phyloP scores from a whole-genome alignment of 2,888 invertebrate species.

The Rhingia campestris region DNA sequence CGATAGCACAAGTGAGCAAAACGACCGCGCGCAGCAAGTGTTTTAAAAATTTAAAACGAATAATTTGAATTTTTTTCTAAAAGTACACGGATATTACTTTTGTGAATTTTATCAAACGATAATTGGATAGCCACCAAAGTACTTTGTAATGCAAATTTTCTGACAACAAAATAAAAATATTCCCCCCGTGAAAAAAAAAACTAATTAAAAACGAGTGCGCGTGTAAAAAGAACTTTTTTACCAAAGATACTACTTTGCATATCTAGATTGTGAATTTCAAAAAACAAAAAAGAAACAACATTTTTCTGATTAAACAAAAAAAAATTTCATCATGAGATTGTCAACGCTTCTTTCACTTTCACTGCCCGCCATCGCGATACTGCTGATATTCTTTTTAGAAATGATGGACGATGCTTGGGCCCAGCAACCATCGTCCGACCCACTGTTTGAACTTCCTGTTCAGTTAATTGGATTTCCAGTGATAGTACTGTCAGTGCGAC shows the following conservation, averaged over 20 bases:
- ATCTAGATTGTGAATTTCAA: constrained; percentile 58
- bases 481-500: constrained; percentile 89
- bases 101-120: constrained; percentile 46
- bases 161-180: constrained; percentile 14
- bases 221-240: constrained; percentile 35
- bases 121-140: constrained; percentile 50
- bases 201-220: constrained; percentile 61
- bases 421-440: constrained; percentile 82
- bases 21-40: constrained; percentile 24
- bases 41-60: not conserved
- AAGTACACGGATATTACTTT: constrained; percentile 7
- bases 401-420: constrained; percentile 79
- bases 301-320: not conserved
- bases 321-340: constrained; percentile 77
- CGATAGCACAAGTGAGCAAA: constrained; percentile 55
- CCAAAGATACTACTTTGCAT: constrained; percentile 45
- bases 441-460: constrained; percentile 90
- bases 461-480: constrained; percentile 93
- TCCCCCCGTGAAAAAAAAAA: constrained; percentile 38
- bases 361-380: constrained; percentile 79
- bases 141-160: constrained; percentile 72
- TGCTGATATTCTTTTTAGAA: constrained; percentile 79
- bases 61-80: constrained; percentile 26
- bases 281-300: not conserved
- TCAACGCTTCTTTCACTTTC: constrained; percentile 77